Base-by-base conservation (phyloP, 1,140 invertebrate species). In the Orussus abietinus region DNA sequence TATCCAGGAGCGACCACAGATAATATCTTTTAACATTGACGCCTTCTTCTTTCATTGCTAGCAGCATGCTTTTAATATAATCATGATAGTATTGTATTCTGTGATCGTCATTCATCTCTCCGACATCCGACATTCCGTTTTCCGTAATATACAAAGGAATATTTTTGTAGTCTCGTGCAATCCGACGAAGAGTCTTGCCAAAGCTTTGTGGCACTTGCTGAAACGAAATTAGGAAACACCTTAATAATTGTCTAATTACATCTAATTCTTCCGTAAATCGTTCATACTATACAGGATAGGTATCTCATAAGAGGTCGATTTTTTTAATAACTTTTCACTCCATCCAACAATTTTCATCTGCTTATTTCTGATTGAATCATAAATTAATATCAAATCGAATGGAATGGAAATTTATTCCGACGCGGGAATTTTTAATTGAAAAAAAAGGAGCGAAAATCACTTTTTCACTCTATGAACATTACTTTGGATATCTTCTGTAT, bases 121-220 rank as follows among this genome's bases (percentile, higher is more conserved):
- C 71, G 31, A 58, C 59, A 64, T 74, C 75, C 36, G 66, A 75
- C 64, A 62, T 77, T 13, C 86, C 86, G 57, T 88, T 88, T 75
- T 88, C 86, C 1, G 83, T 83, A 2, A 90, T 71, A 5, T 82
- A 66, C 1, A 87, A 67, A n/a, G 66, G 51, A 0, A 79, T 75
- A 59, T 83, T 80, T 30, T 75, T 62, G 51, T 85, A 89, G 6
- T 74, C 63, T 0, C 69, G 57, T 33, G 75, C 74, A 7, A 89
- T 75, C 75, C 79, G 82, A 25, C 79, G 79, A 7, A 88, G 55
- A 11, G 78, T 7, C 15, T 70, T 62, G 20, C 78, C 59, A 7
- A 84, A 64, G 2, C 79, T 77, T 53, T 67, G 64, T 0, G 80
- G 80, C 0, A 76, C 62, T 3, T 70, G 55, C 59, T 74, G n/a